phyloP scores from a whole-genome alignment of 2,113 vertebrate genomes.

The Etheostoma spectabile region DNA sequence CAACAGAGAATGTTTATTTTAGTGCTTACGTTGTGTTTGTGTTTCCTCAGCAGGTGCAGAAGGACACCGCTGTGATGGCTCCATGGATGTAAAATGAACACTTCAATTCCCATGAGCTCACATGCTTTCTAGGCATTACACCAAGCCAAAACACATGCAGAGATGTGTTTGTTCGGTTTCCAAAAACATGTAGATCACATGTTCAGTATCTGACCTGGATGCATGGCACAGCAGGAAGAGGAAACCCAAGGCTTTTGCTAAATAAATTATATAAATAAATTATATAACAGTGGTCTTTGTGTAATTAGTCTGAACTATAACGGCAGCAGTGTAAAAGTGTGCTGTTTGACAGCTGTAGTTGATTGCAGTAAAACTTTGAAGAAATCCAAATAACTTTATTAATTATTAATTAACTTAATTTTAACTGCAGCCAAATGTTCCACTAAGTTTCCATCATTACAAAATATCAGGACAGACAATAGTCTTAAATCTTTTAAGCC shows the following conservation, averaged over 20 bases:
- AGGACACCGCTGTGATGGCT: constrained; percentile 83
- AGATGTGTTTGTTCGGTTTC: neutral
- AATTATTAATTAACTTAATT: too few species aligned
- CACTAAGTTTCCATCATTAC: too few species aligned
- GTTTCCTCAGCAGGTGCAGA: constrained; percentile 84
- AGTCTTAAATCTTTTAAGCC: neutral
- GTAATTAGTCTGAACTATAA: neutral
- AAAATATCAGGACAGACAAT: neutral
- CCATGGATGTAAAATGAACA: constrained; percentile 86
- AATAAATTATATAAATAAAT: constrained; percentile 42
- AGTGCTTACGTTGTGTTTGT: neutral
- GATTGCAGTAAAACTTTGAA: neutral
- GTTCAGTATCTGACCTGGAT: constrained; percentile 6
- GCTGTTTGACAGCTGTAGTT: neutral
- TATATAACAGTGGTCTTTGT: constrained; percentile 11
- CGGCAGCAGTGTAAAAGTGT: neutral
- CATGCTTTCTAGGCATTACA: too few species aligned
- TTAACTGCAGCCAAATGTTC: neutral
- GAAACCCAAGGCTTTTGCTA: neutral
- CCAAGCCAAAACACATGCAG: neutral
- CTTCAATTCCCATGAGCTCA: neutral
- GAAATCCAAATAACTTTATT: too few species aligned
- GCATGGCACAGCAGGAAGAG: neutral
- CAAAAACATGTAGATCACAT: neutral
- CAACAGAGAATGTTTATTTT: neutral